Percentiles rank a stretch among this genome's conserved stretches.
Conservation (phyloP, 2,888 invertebrate genomes). For the Drosophila merina region DNA sequence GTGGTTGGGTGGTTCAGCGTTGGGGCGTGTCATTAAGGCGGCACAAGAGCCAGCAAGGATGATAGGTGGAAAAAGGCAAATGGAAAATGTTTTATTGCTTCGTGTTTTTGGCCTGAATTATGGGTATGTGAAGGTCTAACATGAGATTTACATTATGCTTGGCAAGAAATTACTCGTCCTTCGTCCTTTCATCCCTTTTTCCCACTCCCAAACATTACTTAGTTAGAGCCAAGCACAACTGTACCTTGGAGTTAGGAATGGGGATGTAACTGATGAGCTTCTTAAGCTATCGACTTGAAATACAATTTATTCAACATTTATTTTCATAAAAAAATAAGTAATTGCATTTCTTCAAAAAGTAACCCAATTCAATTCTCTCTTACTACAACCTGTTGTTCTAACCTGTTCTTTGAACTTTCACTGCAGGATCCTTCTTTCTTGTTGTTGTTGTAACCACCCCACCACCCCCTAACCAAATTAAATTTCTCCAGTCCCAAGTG, state of each 20-base stretch:
- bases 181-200: not conserved
- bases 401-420: not conserved
- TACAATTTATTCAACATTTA: no score
- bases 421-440: not conserved
- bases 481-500: conserved; percentile 22
- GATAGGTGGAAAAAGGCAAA: conserved; percentile 14
- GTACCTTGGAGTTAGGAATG: conserved; percentile 8
- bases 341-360: not conserved
- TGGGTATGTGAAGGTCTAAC: conserved; percentile 48
- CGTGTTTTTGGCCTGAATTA: conserved; percentile 60
- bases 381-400: not conserved
- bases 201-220: not conserved
- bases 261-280: not conserved
- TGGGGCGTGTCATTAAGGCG: conserved; percentile 46
- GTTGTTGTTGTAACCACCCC: no score
- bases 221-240: conserved; percentile 4
- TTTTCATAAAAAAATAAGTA: no score
- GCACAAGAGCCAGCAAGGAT: not conserved
- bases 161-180: conserved; percentile 21
- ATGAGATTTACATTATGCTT: conserved; percentile 69
- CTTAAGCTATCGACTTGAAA: no score
- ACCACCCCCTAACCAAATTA: conserved; percentile 10
- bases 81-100: conserved; percentile 67
- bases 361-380: not conserved
- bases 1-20: conserved; percentile 6